phyloP scores from a whole-genome alignment of 2,113 vertebrate genomes.

The Ranitomeya imitator region DNA sequence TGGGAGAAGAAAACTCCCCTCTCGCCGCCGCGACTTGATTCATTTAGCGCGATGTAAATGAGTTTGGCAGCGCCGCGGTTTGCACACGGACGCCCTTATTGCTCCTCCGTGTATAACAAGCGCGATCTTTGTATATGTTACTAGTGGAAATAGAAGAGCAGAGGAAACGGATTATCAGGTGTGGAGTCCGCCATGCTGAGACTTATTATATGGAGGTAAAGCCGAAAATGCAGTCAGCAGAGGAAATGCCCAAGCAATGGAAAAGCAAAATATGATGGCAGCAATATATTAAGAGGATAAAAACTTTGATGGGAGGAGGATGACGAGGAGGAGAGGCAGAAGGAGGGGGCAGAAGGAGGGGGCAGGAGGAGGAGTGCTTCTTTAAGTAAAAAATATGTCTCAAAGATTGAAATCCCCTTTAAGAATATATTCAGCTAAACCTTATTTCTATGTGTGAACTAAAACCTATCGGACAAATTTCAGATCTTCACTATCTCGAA shows the following conservation, averaged over 20 bases:
- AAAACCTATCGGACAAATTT: no score
- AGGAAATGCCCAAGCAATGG: neutral
- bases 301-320: no score
- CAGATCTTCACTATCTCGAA: no score
- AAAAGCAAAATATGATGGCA: neutral
- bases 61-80: constrained; percentile 32
- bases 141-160: neutral
- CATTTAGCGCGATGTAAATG: constrained; percentile 58
- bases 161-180: neutral
- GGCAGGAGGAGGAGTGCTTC: no score
- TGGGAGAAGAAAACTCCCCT: constrained; percentile 57
- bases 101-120: constrained; percentile 26
- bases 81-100: constrained; percentile 49
- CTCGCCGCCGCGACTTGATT: constrained; percentile 53
- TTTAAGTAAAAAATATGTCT: no score
- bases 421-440: no score
- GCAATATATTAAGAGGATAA: no score
- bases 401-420: no score
- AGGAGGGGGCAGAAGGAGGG: no score
- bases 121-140: constrained; percentile 17
- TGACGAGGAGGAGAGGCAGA: no score
- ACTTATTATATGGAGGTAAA: neutral
- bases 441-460: no score
- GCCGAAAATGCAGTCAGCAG: neutral
- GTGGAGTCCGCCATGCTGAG: neutral